Evolutionary conservation across 2,888 invertebrate genomes (phyloP), one percentile per base, ranked within the genome.

Genomic region (Tipula confusa): DNA sequence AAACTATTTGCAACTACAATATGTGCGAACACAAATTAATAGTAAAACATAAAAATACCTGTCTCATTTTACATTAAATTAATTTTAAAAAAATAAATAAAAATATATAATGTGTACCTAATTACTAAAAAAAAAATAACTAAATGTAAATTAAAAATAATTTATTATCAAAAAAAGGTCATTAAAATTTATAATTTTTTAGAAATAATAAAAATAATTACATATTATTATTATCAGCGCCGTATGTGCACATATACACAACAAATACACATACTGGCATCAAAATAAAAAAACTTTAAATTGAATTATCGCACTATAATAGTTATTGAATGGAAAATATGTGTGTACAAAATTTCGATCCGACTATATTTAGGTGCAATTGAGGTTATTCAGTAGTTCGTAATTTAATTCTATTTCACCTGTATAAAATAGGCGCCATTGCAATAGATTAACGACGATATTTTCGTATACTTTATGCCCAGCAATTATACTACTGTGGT

Each of bases 131-230:
- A 24, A 24, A 64, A 64, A 24, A 9, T 24, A 3, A n/a, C n/a
- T n/a, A n/a, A n/a, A n/a, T n/a, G n/a, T n/a, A 64, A 24, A 24
- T 24, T 2, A 64, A 64, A 24, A 64, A 64, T 9, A 64, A 64
- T 64, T 64, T 64, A 64, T 64, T 64, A 64, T 64, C 64, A 64
- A 64, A 64, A n/a, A 64, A 64, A 64, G 64, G 64, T 64, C 64
- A 64, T 64, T 64, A 64, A 64, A 64, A 64, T 64, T 64, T 24
- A 64, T 64, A 64, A 24, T 64, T 64, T 64, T 64, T 64, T 64
- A 64, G 24, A 64, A 64, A 64, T 24, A 64, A 64, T 64, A 64
- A 13, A 64, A 33, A 24, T 64, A 64, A 64, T 64, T 64, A 64
- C 24, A 64, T 64, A 64, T 64, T 64, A 64, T 64, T 64, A 64